Evolutionary conservation across 2,888 invertebrate species (phyloP).

Genomic region (Sympetrum striolatum): DNA sequence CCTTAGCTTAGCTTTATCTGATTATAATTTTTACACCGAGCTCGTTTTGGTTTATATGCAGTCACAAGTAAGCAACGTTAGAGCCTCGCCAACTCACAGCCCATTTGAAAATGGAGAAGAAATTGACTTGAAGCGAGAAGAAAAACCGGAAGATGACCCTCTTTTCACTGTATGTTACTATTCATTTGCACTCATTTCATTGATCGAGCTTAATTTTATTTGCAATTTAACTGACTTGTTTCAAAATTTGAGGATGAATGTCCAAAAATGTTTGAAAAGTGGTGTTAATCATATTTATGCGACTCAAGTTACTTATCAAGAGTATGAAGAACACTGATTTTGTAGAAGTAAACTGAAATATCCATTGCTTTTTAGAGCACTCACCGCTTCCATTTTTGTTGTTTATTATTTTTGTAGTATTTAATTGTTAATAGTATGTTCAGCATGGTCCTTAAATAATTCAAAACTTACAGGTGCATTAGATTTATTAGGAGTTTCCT

Average conservation of each 20-base stretch:
- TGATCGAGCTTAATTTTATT: background rate
- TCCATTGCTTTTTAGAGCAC: background rate
- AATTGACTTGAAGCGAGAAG: constrained; percentile 19
- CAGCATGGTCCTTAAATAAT: no score
- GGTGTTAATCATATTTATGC: no score
- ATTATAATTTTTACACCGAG: background rate
- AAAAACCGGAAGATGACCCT: constrained; percentile 12
- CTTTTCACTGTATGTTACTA: background rate
- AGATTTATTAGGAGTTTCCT: no score
- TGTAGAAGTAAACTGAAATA: background rate
- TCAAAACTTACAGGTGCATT: no score
- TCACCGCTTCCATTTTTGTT: no score
- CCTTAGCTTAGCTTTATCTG: background rate
- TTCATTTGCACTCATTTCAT: background rate
- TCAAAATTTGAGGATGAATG: background rate
- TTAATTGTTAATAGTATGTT: no score
- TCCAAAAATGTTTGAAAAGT: background rate
- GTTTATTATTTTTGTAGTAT: no score
- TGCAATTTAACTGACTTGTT: background rate
- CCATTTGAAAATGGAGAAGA: constrained; percentile 37
- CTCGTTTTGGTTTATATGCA: background rate
- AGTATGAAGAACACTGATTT: background rate
- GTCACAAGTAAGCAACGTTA: background rate
- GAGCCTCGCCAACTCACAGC: constrained; percentile 3
- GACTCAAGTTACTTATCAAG: no score